Evolutionary conservation across 2,113 vertebrate species (phyloP).

Genomic region (Abramis brama): DNA sequence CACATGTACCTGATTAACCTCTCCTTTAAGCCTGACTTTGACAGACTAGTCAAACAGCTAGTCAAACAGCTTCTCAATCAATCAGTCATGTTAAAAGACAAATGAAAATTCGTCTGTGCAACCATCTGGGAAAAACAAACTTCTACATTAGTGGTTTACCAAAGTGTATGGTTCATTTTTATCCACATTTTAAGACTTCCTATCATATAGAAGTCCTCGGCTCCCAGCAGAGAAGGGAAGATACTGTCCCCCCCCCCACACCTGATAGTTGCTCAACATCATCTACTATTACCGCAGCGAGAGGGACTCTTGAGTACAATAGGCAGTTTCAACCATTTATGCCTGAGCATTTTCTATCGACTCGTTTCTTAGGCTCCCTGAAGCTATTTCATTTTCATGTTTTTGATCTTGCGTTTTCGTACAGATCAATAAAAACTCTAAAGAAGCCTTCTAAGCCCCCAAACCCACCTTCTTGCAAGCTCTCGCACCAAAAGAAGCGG

Average conservation of each 20-base stretch:
- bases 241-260: neutral
- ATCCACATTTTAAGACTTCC: neutral
- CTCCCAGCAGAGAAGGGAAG: constrained; percentile 15
- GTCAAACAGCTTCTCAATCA: neutral
- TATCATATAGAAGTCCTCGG: neutral
- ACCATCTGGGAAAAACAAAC: neutral
- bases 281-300: constrained; percentile 28
- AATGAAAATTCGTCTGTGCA: neutral
- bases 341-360: constrained; percentile 7
- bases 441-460: neutral
- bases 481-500: neutral
- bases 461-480: neutral
- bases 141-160: neutral
- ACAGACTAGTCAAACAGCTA: neutral
- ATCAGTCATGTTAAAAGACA: neutral
- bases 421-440: constrained; percentile 17
- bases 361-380: constrained; percentile 22
- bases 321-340: constrained; percentile 22
- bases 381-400: constrained; percentile 37
- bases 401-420: constrained; percentile 31
- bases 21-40: neutral
- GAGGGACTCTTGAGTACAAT: constrained; percentile 27
- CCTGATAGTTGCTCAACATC: constrained; percentile 8
- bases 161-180: neutral
- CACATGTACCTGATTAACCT: neutral